Evolutionary conservation across 2,113 vertebrate species (phyloP).

Genomic region (Aldabrachelys gigantea): DNA sequence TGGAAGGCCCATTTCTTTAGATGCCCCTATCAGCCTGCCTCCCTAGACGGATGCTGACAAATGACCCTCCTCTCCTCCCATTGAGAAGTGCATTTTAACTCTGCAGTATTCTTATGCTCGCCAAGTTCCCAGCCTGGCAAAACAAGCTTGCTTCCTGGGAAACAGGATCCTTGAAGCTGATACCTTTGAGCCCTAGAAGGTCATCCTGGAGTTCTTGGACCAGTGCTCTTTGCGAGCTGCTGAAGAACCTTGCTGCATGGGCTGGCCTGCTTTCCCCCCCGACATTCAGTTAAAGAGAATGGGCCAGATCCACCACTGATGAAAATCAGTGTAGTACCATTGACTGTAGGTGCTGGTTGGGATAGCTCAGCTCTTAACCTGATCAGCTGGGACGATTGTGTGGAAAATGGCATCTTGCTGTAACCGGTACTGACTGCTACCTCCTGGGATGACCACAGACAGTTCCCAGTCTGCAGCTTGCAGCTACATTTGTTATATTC

Average conservation of each 20-base stretch:
- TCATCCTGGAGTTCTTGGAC: neutral
- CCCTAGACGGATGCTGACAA: too few relatives aligned
- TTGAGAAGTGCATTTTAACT: too few relatives aligned
- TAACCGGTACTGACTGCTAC: neutral
- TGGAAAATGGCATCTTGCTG: neutral
- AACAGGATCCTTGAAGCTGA: too few relatives aligned
- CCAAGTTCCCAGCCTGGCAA: too few relatives aligned
- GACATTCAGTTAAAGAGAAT: neutral
- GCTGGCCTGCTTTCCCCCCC: neutral
- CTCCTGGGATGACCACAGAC: neutral
- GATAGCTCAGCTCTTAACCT: accelerated
- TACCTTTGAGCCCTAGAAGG: neutral
- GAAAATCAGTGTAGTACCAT: neutral
- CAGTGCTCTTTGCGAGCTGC: neutral
- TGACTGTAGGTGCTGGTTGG: neutral
- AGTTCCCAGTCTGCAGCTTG: neutral
- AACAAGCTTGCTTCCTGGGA: too few relatives aligned
- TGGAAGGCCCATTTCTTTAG: neutral
- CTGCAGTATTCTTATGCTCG: too few relatives aligned
- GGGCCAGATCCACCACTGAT: neutral
- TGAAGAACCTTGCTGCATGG: neutral
- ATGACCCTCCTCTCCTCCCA: too few relatives aligned
- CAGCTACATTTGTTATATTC: neutral
- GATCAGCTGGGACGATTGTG: neutral
- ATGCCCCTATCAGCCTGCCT: neutral